Conservation (phyloP, 2,113 vertebrate species). For the Hiodon alosoides region DNA sequence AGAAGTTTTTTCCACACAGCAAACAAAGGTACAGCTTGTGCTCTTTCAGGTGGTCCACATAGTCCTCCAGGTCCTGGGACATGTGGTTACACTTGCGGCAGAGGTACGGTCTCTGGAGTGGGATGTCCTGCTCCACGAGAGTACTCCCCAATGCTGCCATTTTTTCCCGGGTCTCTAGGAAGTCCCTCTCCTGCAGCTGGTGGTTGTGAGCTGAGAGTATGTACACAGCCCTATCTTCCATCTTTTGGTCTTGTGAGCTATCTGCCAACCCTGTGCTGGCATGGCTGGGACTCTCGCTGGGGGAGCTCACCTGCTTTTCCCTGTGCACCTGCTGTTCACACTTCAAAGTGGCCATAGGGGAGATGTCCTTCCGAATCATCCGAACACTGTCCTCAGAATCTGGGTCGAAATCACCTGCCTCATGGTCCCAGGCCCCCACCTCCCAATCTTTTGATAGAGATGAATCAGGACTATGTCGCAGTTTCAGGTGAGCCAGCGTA, state of each 20-base stretch:
- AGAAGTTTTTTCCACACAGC: slow-evolving; percentile 78
- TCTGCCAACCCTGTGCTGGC: slow-evolving; percentile 13
- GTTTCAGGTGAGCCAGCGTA: slow-evolving; percentile 29
- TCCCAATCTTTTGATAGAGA: not conserved
- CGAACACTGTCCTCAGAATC: slow-evolving; percentile 24
- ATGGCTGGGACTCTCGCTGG: slow-evolving; percentile 5
- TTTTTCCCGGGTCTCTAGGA: not conserved
- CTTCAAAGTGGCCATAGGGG: not conserved
- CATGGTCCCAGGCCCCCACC: slow-evolving; percentile 6
- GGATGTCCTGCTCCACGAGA: not conserved
- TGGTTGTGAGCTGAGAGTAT: slow-evolving; percentile 7
- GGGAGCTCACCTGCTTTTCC: not conserved
- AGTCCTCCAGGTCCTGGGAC: slow-evolving; percentile 79
- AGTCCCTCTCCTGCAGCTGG: not conserved
- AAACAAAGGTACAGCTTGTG: slow-evolving; percentile 77
- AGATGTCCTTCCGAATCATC: slow-evolving; percentile 17
- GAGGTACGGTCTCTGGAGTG: slow-evolving; percentile 50
- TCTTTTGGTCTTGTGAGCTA: not conserved
- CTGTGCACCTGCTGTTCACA: slow-evolving; percentile 6
- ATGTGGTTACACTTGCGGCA: slow-evolving; percentile 75
- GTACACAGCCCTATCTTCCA: slow-evolving; percentile 9
- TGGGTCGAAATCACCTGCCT: not conserved
- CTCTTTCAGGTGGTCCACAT: slow-evolving; percentile 77
- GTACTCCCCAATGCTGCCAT: slow-evolving; percentile 3
- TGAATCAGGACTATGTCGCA: not conserved